phyloP scores from a whole-genome alignment of 1,140 invertebrate genomes.

The Eupristina koningsbergeri region DNA sequence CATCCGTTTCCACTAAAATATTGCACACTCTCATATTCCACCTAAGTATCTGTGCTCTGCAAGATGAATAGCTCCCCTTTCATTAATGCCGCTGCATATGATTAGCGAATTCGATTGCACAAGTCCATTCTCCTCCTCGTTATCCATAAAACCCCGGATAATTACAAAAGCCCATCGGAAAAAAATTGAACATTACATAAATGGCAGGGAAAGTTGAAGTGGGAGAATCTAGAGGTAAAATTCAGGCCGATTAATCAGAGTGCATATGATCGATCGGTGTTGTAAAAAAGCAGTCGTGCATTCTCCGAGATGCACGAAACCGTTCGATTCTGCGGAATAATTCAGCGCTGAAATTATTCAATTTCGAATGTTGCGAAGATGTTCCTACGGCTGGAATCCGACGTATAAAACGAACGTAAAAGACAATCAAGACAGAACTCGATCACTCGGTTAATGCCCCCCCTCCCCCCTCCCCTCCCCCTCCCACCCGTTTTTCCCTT shows the following conservation, averaged over 20 bases:
- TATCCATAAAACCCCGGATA: not conserved
- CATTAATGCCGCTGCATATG: not conserved
- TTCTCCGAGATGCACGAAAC: not conserved
- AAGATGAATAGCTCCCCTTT: not conserved
- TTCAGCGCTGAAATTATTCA: slow-evolving; percentile 41
- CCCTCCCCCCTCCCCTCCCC: not conserved
- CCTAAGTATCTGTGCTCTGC: not conserved
- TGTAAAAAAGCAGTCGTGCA: not conserved
- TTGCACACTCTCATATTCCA: not conserved
- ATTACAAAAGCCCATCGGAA: not conserved
- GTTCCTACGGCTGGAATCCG: slow-evolving; percentile 25
- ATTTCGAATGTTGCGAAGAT: slow-evolving; percentile 14
- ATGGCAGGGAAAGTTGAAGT: not conserved
- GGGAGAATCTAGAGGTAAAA: not conserved
- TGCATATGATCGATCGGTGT: slow-evolving; percentile 24
- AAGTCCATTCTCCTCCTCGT: not conserved
- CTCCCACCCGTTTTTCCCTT: not conserved
- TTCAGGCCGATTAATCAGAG: not conserved
- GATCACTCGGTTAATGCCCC: not conserved
- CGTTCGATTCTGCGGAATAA: not conserved
- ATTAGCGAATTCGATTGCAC: slow-evolving; percentile 1
- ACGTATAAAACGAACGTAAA: slow-evolving; percentile 40
- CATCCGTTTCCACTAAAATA: not conserved
- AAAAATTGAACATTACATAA: slow-evolving; percentile 6
- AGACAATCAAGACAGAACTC: not conserved